Evolutionary conservation across 2,888 invertebrate species (phyloP), one percentile per base, ranked within the genome.

Genomic region (Autographa pulchrina): DNA sequence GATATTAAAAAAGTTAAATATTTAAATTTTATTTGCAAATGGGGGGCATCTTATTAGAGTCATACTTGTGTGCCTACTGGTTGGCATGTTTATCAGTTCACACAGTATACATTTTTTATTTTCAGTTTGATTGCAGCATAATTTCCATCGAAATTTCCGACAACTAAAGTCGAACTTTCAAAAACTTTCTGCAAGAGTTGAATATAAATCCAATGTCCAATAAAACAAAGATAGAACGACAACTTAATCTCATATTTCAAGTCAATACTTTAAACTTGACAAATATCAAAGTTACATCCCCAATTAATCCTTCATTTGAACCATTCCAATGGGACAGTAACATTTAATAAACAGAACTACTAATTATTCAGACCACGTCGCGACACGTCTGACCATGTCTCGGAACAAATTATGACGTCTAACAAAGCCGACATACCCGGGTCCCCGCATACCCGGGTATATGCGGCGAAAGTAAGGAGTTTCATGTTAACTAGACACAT

Each of bases 401-500:
- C 75, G 75, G 75, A 74, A 81, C 80, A 85, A 80, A 82, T 81
- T 82, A 81, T 75, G 75, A 74, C 52, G 76, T 78, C 65, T 61
- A 48, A 64, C 68, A 68, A 74, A 65, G 54, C 72, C 20, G 32
- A 56, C 61, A 66, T 65, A 60, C 60, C 67, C 58, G 68, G 60
- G 43, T 63, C 43, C 6, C 43, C 16, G 16, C 16, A 16, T 48
- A 48, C 48, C 48, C 16, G n/a, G n/a, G 48, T 48, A 69, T 72
- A 62, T 70, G 78, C 66, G 74, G 77, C 75, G 77, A 78, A 79
- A 83, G 80, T 83, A 84, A 89, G 84, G 79, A 85, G 85, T 84
- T 80, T 81, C 81, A 83, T 88, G 88, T 89, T 87, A 85, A 86
- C 71, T 56, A 59, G 80, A 80, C 82, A 75, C 78, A 71, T 83